A percentile compares a stretch with the other conserved stretches of the same genome.
Evolutionary conservation across 2,797 vertebrate species (phyloP).

Genomic region (Staurois parvus): DNA sequence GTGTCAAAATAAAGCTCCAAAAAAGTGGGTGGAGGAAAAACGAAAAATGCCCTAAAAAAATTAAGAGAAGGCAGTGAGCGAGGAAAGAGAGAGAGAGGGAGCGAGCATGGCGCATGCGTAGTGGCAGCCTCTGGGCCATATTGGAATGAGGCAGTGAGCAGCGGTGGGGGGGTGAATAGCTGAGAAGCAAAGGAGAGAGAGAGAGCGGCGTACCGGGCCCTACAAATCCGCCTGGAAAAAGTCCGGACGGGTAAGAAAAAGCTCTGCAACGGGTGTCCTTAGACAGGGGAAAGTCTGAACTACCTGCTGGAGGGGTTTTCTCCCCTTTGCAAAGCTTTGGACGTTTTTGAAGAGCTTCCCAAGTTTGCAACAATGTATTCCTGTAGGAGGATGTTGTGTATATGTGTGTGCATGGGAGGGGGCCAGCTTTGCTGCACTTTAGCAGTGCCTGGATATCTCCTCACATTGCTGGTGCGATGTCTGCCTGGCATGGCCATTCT

Average conservation of each 20-base stretch:
- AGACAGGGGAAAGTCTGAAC: slow-evolving; percentile 39
- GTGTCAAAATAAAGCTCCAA: slow-evolving; percentile 38
- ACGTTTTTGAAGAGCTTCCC: slow-evolving; percentile 56
- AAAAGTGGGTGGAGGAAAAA: slow-evolving; percentile 56
- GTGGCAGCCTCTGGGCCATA: slow-evolving; percentile 51
- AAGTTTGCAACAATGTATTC: slow-evolving; percentile 60
- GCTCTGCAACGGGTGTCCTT: slow-evolving; percentile 57
- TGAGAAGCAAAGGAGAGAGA: slow-evolving; percentile 34
- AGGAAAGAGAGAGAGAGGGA: not conserved
- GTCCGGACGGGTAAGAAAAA: slow-evolving; percentile 59
- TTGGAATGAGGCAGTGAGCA: slow-evolving; percentile 58
- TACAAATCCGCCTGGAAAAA: slow-evolving; percentile 57
- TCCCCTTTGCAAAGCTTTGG: not conserved
- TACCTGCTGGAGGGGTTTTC: slow-evolving; percentile 48
- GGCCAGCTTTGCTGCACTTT: slow-evolving; percentile 57
- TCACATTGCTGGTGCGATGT: not conserved
- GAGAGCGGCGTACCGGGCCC: slow-evolving; percentile 50
- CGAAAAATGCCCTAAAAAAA: slow-evolving; percentile 49
- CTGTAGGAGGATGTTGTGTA: slow-evolving; percentile 59
- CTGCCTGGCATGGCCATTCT: not conserved
- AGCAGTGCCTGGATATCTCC: slow-evolving; percentile 38
- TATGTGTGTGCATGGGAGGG: slow-evolving; percentile 41
- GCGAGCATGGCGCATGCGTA: slow-evolving; percentile 49
- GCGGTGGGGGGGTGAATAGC: slow-evolving; percentile 50
- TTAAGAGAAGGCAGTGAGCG: slow-evolving; percentile 43